These are phyloP conservation scores for Murina feae DNA, from an alignment of 2,113 vertebrate genomes.

Conservation along the genomic window DNA sequence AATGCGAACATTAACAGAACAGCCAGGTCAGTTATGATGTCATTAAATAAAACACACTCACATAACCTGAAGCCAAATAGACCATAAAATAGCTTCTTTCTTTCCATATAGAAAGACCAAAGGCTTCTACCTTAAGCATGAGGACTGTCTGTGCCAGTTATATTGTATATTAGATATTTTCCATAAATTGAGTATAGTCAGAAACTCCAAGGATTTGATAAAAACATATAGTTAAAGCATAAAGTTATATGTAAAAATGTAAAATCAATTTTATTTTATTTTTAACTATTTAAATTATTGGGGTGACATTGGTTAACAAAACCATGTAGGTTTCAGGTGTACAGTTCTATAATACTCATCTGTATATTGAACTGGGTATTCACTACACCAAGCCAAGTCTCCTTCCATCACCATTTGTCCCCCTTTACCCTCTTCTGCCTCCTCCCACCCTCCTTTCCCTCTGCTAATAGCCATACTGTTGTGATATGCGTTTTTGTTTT, in stretches of 20 bases:
- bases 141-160: background rate
- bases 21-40: constrained; percentile 26
- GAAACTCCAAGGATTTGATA: background rate
- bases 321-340: too few relatives aligned
- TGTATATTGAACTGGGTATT: too few relatives aligned
- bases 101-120: background rate
- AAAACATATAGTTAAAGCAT: background rate
- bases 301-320: too few relatives aligned
- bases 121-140: background rate
- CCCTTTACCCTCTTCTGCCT: too few relatives aligned
- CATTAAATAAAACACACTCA: constrained; percentile 52
- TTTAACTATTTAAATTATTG: too few relatives aligned
- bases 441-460: background rate
- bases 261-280: background rate
- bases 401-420: too few relatives aligned
- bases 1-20: constrained; percentile 42
- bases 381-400: too few relatives aligned
- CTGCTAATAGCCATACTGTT: background rate
- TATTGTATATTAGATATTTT: background rate
- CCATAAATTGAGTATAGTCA: background rate
- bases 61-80: constrained; percentile 29
- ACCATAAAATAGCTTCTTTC: constrained; percentile 25
- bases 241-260: background rate
- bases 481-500: background rate
- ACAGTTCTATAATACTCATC: too few relatives aligned